Conservation (phyloP, 2,888 invertebrate genomes). For the Apodemia mormo region DNA sequence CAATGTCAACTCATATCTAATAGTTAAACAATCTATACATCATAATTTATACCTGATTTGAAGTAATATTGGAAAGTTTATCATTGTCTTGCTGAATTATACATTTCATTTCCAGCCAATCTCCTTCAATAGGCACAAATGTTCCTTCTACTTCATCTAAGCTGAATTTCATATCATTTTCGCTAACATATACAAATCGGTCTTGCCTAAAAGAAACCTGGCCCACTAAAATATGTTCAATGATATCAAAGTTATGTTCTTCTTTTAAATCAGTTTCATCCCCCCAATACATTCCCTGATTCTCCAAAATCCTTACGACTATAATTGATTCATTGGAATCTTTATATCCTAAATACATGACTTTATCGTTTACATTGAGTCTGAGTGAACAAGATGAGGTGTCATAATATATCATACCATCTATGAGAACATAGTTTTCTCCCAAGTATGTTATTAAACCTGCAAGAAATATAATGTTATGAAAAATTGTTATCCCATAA, state of each 20-base stretch:
- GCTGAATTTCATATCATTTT: conserved; percentile 80
- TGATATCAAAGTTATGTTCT: conserved; percentile 53
- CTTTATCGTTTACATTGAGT: conserved; percentile 75
- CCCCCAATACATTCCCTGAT: conserved; percentile 77
- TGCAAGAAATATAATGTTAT: conserved; percentile 40
- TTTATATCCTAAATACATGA: conserved; percentile 81
- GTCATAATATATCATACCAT: conserved; percentile 81
- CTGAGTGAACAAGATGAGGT: conserved; percentile 52
- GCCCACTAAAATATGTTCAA: conserved; percentile 63
- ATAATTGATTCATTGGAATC: conserved; percentile 63
- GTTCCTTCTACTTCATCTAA: conserved; percentile 83
- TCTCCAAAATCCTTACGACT: conserved; percentile 81
- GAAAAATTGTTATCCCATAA: no score
- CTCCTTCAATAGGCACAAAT: conserved; percentile 86
- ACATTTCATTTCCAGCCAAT: conserved; percentile 85
- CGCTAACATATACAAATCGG: conserved; percentile 71
- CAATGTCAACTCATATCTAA: neutral
- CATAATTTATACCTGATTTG: conserved; percentile 54
- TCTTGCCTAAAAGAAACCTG: conserved; percentile 57
- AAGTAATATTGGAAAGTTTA: conserved; percentile 67
- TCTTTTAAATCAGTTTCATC: conserved; percentile 57
- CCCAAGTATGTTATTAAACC: conserved; percentile 83
- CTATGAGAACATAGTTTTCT: conserved; percentile 79
- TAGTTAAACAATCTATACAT: conserved; percentile 13
- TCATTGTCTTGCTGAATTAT: conserved; percentile 83